Conservation (phyloP, 2,888 invertebrate genomes). For the Melinaea menophilus region DNA sequence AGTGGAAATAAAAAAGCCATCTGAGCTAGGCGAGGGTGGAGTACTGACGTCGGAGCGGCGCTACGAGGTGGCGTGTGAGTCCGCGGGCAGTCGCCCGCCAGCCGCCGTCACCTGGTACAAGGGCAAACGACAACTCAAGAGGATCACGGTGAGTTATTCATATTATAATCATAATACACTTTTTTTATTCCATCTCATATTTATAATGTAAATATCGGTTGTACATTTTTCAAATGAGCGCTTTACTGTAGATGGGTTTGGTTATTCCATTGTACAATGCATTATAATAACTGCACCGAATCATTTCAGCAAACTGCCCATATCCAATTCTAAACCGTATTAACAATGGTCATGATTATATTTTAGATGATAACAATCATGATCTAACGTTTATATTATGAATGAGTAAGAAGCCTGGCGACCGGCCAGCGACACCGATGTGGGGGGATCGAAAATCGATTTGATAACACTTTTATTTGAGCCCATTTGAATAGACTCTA, state of each 20-base stretch:
- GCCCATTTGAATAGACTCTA: constrained; percentile 58
- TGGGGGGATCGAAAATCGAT: constrained; percentile 52
- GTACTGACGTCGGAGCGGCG: constrained; percentile 89
- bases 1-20: constrained; percentile 83
- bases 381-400: constrained; percentile 46
- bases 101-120: constrained; percentile 94
- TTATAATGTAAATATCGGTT: neutral
- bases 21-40: constrained; percentile 66
- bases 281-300: neutral
- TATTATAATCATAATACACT: neutral
- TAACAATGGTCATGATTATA: constrained; percentile 12
- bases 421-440: constrained; percentile 45
- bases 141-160: constrained; percentile 82
- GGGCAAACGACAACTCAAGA: constrained; percentile 87
- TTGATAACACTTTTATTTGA: constrained; percentile 67
- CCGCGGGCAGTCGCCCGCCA: constrained; percentile 90
- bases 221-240: neutral
- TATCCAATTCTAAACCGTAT: constrained; percentile 4
- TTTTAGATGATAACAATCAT: constrained; percentile 42
- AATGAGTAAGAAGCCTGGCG: constrained; percentile 54
- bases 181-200: neutral
- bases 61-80: constrained; percentile 90
- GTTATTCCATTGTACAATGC: neutral
- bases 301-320: constrained; percentile 6
- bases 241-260: neutral